Percentiles rank a stretch among this genome's conserved stretches.
phyloP scores from a whole-genome alignment of 23 tunicate species.

The Trididemnum miniatum region DNA sequence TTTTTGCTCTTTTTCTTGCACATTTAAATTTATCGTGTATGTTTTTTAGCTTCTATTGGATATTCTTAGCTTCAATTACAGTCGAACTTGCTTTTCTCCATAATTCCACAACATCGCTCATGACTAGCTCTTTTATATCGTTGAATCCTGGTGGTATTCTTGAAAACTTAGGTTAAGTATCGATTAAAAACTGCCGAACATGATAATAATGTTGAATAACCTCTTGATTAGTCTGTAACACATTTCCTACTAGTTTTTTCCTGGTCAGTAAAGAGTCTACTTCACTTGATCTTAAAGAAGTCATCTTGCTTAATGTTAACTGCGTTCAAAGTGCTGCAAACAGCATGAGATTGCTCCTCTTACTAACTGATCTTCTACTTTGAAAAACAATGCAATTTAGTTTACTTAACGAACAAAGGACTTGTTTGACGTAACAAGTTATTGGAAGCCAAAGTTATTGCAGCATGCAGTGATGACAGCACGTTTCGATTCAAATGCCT shows the following conservation, averaged over 20 bases:
- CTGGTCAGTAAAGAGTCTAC: background rate
- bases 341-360: background rate
- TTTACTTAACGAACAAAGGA: too few relatives aligned
- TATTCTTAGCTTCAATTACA: background rate
- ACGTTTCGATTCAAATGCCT: too few relatives aligned
- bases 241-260: conserved; percentile 3
- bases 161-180: background rate
- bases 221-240: background rate
- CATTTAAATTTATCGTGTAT: background rate
- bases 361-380: too few relatives aligned
- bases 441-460: too few relatives aligned
- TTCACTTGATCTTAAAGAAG: background rate
- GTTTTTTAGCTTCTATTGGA: background rate
- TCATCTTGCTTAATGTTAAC: background rate
- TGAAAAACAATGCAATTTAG: too few relatives aligned
- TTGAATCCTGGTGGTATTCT: background rate
- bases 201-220: conserved; percentile 10
- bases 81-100: conserved; percentile 24
- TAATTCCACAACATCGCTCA: conserved; percentile 1
- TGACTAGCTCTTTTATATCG: conserved; percentile 2
- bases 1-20: conserved; percentile 7
- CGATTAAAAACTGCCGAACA: conserved; percentile 19
- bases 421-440: too few relatives aligned
- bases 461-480: too few relatives aligned
- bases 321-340: background rate